Evolutionary conservation across 1,140 invertebrate genomes (phyloP).

Genomic region (Brachionus manjavacas): DNA sequence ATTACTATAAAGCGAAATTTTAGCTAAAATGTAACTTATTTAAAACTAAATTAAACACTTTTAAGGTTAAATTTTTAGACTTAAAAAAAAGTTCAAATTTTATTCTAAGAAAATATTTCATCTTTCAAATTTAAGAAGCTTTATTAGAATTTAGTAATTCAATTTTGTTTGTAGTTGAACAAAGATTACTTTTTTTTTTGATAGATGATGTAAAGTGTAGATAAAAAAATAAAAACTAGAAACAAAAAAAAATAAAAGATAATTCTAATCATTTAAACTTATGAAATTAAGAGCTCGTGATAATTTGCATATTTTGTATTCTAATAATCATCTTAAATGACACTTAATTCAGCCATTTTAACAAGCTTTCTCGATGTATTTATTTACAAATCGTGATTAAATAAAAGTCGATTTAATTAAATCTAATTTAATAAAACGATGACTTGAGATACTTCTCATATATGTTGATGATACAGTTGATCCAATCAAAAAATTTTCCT

Average conservation of each 20-base stretch:
- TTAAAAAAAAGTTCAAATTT: too few species aligned
- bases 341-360: background rate
- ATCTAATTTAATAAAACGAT: background rate
- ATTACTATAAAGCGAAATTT: too few species aligned
- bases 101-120: too few species aligned
- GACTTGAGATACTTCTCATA: background rate
- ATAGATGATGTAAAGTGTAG: too few species aligned
- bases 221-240: too few species aligned
- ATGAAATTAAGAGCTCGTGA: background rate
- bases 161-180: too few species aligned
- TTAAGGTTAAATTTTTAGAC: too few species aligned
- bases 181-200: too few species aligned
- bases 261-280: background rate
- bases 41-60: too few species aligned
- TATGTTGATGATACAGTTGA: background rate
- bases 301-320: conserved; percentile 6
- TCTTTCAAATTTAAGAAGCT: too few species aligned
- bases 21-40: too few species aligned
- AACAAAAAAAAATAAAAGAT: background rate
- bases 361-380: background rate
- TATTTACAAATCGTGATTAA: conserved; percentile 5
- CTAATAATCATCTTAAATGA: background rate
- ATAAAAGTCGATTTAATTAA: conserved; percentile 6
- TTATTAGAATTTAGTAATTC: too few species aligned
- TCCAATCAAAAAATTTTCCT: background rate